Evolutionary conservation across 2,797 vertebrate genomes (phyloP).

Genomic region (Arnoldichthys spilopterus): DNA sequence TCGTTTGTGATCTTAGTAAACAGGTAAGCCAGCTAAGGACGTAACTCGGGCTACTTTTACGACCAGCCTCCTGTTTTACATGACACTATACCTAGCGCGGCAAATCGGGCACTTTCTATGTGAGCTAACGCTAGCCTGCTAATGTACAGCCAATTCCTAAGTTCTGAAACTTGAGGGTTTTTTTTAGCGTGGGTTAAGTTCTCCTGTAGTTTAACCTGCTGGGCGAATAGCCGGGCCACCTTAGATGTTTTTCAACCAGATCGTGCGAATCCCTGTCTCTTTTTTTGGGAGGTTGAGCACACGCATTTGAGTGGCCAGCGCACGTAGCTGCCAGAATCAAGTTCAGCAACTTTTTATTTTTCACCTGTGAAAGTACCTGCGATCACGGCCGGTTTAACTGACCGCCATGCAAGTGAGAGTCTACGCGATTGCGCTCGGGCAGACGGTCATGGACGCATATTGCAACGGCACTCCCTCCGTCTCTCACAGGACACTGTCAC

Average conservation of each 20-base stretch:
- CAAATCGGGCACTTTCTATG: background rate
- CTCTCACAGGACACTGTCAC: background rate
- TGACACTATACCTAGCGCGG: background rate
- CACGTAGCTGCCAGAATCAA: background rate
- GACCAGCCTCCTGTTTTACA: background rate
- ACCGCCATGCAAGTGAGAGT: background rate
- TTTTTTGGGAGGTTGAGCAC: background rate
- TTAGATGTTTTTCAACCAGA: background rate
- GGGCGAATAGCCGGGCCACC: background rate
- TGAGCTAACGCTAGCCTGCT: background rate
- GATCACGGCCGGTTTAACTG: background rate
- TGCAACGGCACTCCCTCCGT: slow-evolving; percentile 43
- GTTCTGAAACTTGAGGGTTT: background rate
- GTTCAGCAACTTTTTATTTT: background rate
- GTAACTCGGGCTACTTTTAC: background rate
- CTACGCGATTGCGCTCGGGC: background rate
- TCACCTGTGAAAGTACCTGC: background rate
- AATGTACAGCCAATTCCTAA: background rate
- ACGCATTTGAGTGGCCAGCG: background rate
- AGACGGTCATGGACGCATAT: slow-evolving; percentile 28
- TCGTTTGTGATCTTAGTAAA: too few relatives aligned
- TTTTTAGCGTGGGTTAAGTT: background rate
- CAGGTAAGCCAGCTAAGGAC: background rate
- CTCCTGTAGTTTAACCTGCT: background rate
- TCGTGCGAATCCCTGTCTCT: background rate